A percentile compares a stretch with the other conserved stretches of the same genome.
Evolutionary conservation across 2,888 invertebrate species (phyloP).

Genomic region (Imbricaverruca yamaguchii): DNA sequence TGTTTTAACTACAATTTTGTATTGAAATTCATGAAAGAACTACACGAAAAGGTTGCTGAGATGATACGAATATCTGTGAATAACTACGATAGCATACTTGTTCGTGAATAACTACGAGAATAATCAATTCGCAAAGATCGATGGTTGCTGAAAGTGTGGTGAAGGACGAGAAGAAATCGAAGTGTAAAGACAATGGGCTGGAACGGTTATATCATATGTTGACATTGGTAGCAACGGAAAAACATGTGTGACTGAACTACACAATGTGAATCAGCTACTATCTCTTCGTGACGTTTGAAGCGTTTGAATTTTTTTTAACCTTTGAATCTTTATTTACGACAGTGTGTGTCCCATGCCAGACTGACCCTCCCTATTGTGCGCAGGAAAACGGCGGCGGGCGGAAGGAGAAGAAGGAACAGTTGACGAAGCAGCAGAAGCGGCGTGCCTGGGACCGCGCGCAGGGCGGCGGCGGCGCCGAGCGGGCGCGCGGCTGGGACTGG

Average conservation of each 20-base stretch:
- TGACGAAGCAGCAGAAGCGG: slow-evolving; percentile 47
- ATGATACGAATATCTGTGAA: too few species aligned
- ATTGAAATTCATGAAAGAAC: too few species aligned
- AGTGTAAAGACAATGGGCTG: neutral
- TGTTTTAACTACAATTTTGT: too few species aligned
- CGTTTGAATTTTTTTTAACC: neutral
- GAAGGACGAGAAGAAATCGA: too few species aligned
- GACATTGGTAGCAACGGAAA: neutral
- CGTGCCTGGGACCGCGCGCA: slow-evolving; percentile 42
- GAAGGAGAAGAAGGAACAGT: slow-evolving; percentile 45
- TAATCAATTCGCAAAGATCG: too few species aligned
- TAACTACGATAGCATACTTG: neutral
- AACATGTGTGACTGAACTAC: too few species aligned
- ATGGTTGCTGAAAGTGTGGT: too few species aligned
- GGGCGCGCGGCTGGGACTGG: slow-evolving; percentile 88
- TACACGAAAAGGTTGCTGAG: neutral
- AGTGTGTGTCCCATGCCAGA: neutral
- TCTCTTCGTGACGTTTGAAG: too few species aligned
- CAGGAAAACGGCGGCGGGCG: slow-evolving; percentile 18
- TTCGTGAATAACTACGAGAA: too few species aligned
- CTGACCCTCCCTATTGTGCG: neutral
- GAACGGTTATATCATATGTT: neutral
- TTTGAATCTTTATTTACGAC: neutral
- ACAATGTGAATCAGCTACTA: too few species aligned
- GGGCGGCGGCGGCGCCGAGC: slow-evolving; percentile 57